Evolutionary conservation across 2,797 vertebrate genomes (phyloP).

Genomic region (Melanotaenia boesemani): DNA sequence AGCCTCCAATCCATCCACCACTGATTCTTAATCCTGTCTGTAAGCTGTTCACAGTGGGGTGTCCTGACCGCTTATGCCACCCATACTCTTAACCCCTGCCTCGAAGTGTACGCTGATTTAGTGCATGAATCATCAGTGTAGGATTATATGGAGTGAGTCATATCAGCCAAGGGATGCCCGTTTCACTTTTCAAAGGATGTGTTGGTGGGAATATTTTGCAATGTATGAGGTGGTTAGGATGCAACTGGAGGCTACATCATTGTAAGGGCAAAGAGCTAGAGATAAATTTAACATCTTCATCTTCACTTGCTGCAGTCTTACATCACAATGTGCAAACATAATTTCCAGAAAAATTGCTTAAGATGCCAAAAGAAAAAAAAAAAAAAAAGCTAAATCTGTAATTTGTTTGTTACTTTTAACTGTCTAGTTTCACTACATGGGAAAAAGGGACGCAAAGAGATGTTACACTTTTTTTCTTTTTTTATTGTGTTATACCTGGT

Average conservation of each 20-base stretch:
- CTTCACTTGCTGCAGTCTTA: constrained; percentile 21
- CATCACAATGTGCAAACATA: not conserved
- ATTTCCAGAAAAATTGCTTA: not conserved
- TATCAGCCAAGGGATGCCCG: constrained; percentile 61
- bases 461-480: no score
- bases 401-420: not conserved
- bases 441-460: no score
- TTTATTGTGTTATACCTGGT: no score
- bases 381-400: no score
- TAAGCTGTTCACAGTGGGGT: constrained; percentile 56
- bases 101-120: constrained; percentile 54
- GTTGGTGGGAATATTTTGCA: constrained; percentile 53
- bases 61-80: constrained; percentile 71
- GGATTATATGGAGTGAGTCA: constrained; percentile 74
- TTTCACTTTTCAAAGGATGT: constrained; percentile 56
- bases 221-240: constrained; percentile 35
- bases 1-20: constrained; percentile 58
- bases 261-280: constrained; percentile 15
- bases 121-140: constrained; percentile 74
- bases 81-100: constrained; percentile 74
- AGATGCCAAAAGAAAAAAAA: not conserved
- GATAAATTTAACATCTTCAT: constrained; percentile 25
- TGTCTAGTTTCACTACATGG: not conserved
- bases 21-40: constrained; percentile 73
- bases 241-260: constrained; percentile 21